Conservation (phyloP, 1,140 invertebrate species). For the Heliconius hermathena region DNA sequence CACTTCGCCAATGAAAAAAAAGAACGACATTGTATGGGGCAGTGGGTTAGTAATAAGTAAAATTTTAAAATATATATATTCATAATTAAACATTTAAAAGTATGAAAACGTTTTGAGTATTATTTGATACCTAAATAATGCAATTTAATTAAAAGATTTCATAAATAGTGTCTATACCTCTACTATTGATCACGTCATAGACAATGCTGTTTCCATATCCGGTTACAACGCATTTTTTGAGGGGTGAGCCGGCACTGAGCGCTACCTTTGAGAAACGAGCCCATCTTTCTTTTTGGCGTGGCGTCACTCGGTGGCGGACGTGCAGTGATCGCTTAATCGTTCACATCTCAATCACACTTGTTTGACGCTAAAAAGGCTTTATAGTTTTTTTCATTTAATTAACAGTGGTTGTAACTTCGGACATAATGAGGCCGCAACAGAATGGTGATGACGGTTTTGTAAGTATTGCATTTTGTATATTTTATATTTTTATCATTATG, state of each 20-base stretch:
- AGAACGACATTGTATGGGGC: too few species aligned
- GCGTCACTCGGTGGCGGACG: conserved; percentile 54
- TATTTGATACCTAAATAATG: too few species aligned
- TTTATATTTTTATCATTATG: neutral
- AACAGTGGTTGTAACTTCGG: conserved; percentile 1
- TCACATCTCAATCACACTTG: neutral
- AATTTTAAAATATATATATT: too few species aligned
- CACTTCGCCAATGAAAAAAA: too few species aligned
- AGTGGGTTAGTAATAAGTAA: too few species aligned
- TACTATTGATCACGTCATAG: neutral
- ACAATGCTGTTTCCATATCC: conserved; percentile 19
- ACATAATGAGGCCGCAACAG: conserved; percentile 70
- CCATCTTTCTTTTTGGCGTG: conserved; percentile 73
- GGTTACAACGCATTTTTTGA: neutral
- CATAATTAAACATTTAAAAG: too few species aligned
- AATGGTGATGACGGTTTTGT: conserved; percentile 76
- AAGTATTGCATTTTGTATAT: conserved; percentile 51
- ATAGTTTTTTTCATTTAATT: conserved; percentile 21
- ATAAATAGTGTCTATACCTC: too few species aligned
- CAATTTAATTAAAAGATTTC: too few species aligned
- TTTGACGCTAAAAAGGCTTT: conserved; percentile 40
- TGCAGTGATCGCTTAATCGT: conserved; percentile 30
- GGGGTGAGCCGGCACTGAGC: neutral
- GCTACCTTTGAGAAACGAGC: neutral
- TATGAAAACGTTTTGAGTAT: too few species aligned